Evolutionary conservation across 2,888 invertebrate species (phyloP), one percentile per base, ranked within the genome.

Genomic region (Amphipyra tragopoginis): DNA sequence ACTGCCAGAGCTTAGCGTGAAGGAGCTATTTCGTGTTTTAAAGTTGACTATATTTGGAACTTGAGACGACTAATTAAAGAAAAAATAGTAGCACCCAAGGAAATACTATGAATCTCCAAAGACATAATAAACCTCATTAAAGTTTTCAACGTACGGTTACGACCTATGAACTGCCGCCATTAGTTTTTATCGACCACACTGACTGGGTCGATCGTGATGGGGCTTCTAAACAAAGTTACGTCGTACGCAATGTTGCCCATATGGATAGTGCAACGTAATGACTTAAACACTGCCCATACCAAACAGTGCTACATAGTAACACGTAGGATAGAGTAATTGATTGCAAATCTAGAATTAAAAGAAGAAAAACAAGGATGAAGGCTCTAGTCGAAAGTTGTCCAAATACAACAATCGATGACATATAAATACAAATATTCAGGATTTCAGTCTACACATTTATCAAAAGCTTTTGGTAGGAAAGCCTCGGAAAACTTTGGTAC

Each of bases 201-300:
- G 58, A 58, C 44, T 71, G 44, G 76, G 76, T 72, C 76, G 42
- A 53, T 72, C 76, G 76, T 76, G 76, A 63, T 45, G 42, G n/a
- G 42, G 66, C 50, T 75, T 34, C 60, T 66, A 72, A 75, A 59
- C 55, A 50, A 57, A 49, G 62, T 57, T 60, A 54, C 61, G 51
- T 57, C 47, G 50, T 40, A 26, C 47, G 53, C 53, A 60, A 58
- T 10, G 36, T 38, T 57, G 49, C 15, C 47, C 55, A 56, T 45
- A 51, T 44, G 33, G 55, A 60, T 53, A 59, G 21, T 21, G 33
- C 33, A 57, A 73, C 53, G 36, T 69, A 67, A 72, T 67, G 39
- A 63, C 33, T 55, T 33, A 14, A 53, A 45, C 58, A 66, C 52
- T 55, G 45, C 8, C 40, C 61, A 66, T 71, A 62, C 55, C 13